phyloP scores from a whole-genome alignment of 2,888 invertebrate species.

The Eulithis testata region DNA sequence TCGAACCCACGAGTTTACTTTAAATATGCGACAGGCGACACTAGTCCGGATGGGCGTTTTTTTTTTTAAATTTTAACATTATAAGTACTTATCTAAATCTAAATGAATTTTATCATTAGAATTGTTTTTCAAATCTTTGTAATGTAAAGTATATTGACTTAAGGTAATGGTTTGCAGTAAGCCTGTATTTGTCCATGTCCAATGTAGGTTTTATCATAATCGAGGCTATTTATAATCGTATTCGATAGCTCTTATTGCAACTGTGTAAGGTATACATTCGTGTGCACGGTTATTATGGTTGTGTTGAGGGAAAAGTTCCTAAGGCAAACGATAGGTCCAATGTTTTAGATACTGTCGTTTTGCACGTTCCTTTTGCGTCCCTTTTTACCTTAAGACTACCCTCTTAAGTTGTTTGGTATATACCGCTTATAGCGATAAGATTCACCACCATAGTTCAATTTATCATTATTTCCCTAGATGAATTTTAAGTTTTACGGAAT shows the following conservation, averaged over 20 bases:
- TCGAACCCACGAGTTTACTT: too few relatives aligned
- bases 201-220: slow-evolving; percentile 25
- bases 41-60: too few relatives aligned
- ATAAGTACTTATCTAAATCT: too few relatives aligned
- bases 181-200: slow-evolving; percentile 7
- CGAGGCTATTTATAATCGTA: slow-evolving; percentile 26
- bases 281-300: slow-evolving; percentile 36
- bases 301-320: slow-evolving; percentile 46
- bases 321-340: slow-evolving; percentile 35
- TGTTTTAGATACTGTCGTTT: slow-evolving; percentile 25
- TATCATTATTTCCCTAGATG: background rate
- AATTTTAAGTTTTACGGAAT: too few relatives aligned
- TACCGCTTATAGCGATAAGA: slow-evolving; percentile 4
- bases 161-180: background rate
- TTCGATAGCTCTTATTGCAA: slow-evolving; percentile 34
- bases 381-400: slow-evolving; percentile 4
- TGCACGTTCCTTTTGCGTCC: slow-evolving; percentile 25
- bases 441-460: background rate
- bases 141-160: background rate
- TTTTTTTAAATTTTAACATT: too few relatives aligned
- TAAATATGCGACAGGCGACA: too few relatives aligned
- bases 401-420: slow-evolving; percentile 4
- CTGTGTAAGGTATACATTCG: slow-evolving; percentile 34
- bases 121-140: background rate
- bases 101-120: too few relatives aligned